phyloP scores from a whole-genome alignment of 2,113 vertebrate genomes.

The Zapornia atra region DNA sequence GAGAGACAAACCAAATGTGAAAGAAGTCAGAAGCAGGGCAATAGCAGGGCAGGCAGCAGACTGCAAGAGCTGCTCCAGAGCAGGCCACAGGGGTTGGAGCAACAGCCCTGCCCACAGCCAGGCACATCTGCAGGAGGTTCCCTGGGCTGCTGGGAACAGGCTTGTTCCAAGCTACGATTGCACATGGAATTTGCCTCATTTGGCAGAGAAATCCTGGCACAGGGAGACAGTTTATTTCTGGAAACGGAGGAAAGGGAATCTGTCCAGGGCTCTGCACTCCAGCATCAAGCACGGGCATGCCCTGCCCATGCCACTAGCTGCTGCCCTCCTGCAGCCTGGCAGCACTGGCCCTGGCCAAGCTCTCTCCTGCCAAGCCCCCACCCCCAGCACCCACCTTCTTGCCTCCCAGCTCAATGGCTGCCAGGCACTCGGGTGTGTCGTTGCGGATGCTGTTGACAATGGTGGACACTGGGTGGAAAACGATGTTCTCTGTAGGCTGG shows the following conservation, averaged over 20 bases:
- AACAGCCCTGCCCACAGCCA: neutral
- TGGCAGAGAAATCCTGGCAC: neutral
- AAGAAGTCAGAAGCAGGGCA: neutral
- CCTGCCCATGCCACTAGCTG: neutral
- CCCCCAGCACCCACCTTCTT: slow-evolving; percentile 77
- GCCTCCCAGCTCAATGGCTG: slow-evolving; percentile 74
- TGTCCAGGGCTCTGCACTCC: neutral
- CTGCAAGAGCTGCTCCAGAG: neutral
- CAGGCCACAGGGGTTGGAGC: neutral
- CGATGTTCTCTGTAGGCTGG: slow-evolving; percentile 81
- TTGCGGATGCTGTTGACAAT: slow-evolving; percentile 90
- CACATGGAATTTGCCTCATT: slow-evolving; percentile 4
- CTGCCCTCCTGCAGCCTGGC: neutral
- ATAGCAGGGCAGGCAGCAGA: neutral
- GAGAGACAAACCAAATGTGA: neutral
- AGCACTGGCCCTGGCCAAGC: neutral
- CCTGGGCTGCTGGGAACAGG: neutral
- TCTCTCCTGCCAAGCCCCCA: neutral
- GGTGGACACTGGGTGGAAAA: slow-evolving; percentile 88
- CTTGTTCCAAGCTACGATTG: slow-evolving; percentile 12
- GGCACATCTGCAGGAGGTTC: neutral
- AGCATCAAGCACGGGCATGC: neutral
- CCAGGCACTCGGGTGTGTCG: slow-evolving; percentile 85
- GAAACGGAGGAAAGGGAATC: neutral
- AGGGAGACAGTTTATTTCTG: neutral